Conservation (phyloP, 2,797 vertebrate species). For the Meda fulgida region DNA sequence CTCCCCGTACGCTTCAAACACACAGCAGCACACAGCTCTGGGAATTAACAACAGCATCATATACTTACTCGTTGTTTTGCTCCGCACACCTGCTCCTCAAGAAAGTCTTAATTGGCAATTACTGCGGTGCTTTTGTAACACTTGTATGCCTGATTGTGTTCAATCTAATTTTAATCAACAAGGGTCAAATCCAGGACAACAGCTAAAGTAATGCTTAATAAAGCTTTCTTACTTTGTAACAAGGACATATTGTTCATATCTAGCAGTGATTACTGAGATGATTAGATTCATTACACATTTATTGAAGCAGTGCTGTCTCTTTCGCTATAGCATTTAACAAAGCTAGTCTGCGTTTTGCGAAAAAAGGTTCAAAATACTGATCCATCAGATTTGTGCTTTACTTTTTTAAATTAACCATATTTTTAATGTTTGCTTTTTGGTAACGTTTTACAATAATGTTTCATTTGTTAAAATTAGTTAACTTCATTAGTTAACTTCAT, state of each 20-base stretch:
- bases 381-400: background rate
- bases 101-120: constrained; percentile 50
- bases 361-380: background rate
- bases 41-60: constrained; percentile 26
- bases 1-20: constrained; percentile 22
- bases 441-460: no score
- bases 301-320: constrained; percentile 60
- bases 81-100: constrained; percentile 51
- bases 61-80: constrained; percentile 39
- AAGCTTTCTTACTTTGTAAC: constrained; percentile 61
- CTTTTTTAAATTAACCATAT: background rate
- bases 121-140: constrained; percentile 53
- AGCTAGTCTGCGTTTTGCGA: background rate
- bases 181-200: constrained; percentile 60
- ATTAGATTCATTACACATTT: constrained; percentile 63
- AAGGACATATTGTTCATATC: constrained; percentile 63
- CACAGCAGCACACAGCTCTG: constrained; percentile 16
- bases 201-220: constrained; percentile 61
- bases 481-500: no score
- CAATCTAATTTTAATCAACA: constrained; percentile 59
- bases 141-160: constrained; percentile 60
- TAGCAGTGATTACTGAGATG: constrained; percentile 60
- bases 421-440: background rate
- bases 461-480: no score
- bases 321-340: constrained; percentile 34